Evolutionary conservation across 2,797 vertebrate genomes (phyloP).

Genomic region (Melopsittacus undulatus): DNA sequence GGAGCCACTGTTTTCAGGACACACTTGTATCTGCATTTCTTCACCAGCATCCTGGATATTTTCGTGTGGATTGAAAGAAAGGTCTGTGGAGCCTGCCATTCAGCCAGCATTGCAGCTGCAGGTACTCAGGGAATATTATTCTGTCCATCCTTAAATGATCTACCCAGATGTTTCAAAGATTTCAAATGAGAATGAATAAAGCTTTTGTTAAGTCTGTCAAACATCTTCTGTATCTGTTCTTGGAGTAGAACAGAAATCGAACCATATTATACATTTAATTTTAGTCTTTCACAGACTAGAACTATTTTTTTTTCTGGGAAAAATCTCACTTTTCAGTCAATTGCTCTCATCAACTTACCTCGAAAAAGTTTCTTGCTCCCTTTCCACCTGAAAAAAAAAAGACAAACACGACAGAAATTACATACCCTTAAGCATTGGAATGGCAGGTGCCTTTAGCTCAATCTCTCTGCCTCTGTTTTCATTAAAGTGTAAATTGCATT

Average conservation of each 20-base stretch:
- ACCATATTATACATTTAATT: background rate
- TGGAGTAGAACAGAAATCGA: background rate
- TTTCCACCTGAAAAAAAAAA: constrained; percentile 2
- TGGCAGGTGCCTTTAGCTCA: background rate
- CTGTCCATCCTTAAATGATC: background rate
- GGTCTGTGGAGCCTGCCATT: background rate
- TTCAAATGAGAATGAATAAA: background rate
- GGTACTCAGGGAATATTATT: background rate
- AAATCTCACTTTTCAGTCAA: constrained; percentile 3
- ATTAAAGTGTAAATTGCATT: background rate
- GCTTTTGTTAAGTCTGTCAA: background rate
- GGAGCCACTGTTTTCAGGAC: background rate
- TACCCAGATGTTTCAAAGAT: background rate
- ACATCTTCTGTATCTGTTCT: background rate
- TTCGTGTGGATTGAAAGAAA: background rate
- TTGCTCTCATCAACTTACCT: background rate
- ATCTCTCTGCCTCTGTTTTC: background rate
- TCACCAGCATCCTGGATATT: background rate
- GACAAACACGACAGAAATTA: background rate
- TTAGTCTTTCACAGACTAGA: background rate
- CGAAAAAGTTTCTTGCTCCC: background rate
- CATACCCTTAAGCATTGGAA: background rate
- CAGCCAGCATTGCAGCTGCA: background rate
- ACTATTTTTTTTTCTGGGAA: background rate
- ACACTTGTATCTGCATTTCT: background rate